phyloP scores from a whole-genome alignment of 2,888 invertebrate genomes.

The Drosophila melanosoma region DNA sequence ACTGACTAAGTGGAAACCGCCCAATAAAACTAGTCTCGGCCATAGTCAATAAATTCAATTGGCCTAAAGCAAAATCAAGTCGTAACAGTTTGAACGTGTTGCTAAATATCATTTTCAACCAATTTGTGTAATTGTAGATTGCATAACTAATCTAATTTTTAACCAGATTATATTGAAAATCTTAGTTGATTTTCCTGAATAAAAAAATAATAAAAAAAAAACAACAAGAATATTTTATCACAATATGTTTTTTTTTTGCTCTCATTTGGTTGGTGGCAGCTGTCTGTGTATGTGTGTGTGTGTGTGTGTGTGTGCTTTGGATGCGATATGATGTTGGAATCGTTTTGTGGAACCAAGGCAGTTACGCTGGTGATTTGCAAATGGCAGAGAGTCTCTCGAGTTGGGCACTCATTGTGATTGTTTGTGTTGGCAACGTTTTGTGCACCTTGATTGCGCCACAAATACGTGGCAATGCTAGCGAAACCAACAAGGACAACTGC shows the following conservation, averaged over 20 bases:
- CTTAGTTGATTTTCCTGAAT: neutral
- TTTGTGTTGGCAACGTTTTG: slow-evolving; percentile 51
- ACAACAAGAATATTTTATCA: too few species aligned
- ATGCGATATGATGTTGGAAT: slow-evolving; percentile 1
- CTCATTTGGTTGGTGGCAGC: neutral
- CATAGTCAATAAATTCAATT: slow-evolving; percentile 44
- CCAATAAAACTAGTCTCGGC: slow-evolving; percentile 5
- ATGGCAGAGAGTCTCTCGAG: slow-evolving; percentile 6
- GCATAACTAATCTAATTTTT: too few species aligned
- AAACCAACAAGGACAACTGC: slow-evolving; percentile 29
- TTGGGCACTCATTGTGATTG: slow-evolving; percentile 23
- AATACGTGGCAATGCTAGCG: slow-evolving; percentile 56
- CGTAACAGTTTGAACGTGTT: neutral
- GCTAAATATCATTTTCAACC: neutral
- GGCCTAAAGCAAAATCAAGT: slow-evolving; percentile 25
- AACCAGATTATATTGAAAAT: neutral
- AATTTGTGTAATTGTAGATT: neutral
- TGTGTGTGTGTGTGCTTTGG: too few species aligned
- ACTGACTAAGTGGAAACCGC: neutral
- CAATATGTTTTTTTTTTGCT: neutral
- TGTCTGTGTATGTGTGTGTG: neutral
- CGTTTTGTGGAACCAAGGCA: slow-evolving; percentile 11
- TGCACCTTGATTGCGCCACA: slow-evolving; percentile 69
- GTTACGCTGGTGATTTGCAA: slow-evolving; percentile 31
- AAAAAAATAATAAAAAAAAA: neutral